These are phyloP conservation scores for Phoenicopterus ruber DNA, from an alignment of 2,113 vertebrate species.

Conservation along the genomic window DNA sequence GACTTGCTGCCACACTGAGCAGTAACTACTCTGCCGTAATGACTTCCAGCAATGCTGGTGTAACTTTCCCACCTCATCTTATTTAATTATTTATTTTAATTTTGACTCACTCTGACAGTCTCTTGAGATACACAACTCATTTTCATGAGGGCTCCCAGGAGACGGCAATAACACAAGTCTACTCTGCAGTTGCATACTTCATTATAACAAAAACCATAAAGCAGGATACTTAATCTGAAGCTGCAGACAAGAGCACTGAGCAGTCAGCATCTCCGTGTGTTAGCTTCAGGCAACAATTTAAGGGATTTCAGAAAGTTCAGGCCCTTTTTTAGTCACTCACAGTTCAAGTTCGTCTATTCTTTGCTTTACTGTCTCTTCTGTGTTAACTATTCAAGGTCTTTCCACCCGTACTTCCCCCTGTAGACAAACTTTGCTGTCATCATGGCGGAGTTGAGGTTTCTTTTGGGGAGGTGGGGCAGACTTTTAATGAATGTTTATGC, in stretches of 20 bases:
- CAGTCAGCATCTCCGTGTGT: neutral
- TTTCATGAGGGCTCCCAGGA: neutral
- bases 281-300: neutral
- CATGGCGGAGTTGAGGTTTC: neutral
- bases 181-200: neutral
- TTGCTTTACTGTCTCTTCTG: neutral
- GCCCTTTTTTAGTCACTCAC: neutral
- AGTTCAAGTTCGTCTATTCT: neutral
- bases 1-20: neutral
- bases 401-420: neutral
- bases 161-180: neutral
- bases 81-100: conserved; percentile 62
- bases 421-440: neutral
- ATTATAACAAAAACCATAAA: neutral
- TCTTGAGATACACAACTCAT: neutral
- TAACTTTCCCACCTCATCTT: neutral
- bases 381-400: neutral
- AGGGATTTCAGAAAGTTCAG: neutral
- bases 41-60: neutral
- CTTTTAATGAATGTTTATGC: neutral
- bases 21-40: neutral
- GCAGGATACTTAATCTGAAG: neutral
- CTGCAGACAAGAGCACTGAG: neutral
- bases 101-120: neutral
- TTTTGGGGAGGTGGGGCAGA: neutral